These are phyloP conservation scores for Tauraco hartlaubi DNA, from an alignment of 2,797 vertebrate genomes.

Conservation along the genomic window DNA sequence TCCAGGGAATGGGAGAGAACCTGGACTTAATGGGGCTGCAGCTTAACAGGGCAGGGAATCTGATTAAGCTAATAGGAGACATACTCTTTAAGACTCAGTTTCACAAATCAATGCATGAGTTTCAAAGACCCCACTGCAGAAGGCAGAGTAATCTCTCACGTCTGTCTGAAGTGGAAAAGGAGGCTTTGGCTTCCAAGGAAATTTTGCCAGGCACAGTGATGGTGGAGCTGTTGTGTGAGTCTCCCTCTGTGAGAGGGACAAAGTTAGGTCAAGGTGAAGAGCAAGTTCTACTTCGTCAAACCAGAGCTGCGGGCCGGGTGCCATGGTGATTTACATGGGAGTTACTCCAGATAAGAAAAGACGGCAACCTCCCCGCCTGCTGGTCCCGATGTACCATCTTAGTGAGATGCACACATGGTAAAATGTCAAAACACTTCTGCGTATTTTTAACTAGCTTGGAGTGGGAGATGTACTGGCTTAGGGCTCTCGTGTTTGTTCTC, in stretches of 20 bases:
- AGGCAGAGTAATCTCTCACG: background rate
- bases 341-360: background rate
- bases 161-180: background rate
- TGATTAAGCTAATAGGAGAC: background rate
- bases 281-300: background rate
- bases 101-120: background rate
- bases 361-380: background rate
- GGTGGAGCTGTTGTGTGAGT: background rate
- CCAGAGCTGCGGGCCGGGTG: background rate
- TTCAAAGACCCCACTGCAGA: background rate
- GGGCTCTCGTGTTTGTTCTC: background rate
- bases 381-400: fast-evolving
- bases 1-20: background rate
- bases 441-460: background rate
- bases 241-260: background rate
- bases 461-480: background rate
- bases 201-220: background rate
- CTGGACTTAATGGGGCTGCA: background rate
- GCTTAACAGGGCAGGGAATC: background rate
- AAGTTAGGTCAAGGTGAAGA: background rate
- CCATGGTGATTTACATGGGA: background rate
- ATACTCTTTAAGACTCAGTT: background rate
- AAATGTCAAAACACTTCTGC: background rate
- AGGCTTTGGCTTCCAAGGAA: background rate
- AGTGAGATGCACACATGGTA: background rate